Percentiles rank a stretch among this genome's conserved stretches.
Conservation (phyloP, 1,140 invertebrate genomes). For the Drosophila nigromelanica region DNA sequence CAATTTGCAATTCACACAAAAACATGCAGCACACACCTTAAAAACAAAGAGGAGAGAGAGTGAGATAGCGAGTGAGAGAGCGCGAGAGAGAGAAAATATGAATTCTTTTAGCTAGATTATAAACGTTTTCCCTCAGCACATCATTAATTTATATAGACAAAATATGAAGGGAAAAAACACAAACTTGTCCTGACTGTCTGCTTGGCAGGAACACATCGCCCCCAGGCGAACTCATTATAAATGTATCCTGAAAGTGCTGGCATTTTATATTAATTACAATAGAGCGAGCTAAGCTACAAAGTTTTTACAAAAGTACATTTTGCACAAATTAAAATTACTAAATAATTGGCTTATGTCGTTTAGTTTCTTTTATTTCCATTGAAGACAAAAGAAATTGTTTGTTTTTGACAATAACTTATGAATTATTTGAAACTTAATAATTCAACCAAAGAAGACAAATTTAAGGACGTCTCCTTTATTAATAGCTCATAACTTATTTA, state of each 20-base stretch:
- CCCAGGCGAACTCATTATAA: constrained; percentile 43
- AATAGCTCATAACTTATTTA: constrained; percentile 7
- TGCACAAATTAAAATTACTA: too few species aligned
- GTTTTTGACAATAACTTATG: too few species aligned
- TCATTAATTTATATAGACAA: constrained; percentile 65
- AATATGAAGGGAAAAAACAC: neutral
- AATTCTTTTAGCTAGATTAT: constrained; percentile 16
- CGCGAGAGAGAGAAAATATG: neutral
- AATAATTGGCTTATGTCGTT: neutral
- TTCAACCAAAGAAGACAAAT: too few species aligned
- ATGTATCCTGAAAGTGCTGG: constrained; percentile 44
- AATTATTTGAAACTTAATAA: too few species aligned
- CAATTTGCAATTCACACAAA: constrained; percentile 63
- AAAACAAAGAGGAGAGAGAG: neutral
- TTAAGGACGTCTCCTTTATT: too few species aligned
- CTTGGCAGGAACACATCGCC: constrained; percentile 14
- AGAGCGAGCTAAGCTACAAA: constrained; percentile 8
- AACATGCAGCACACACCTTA: constrained; percentile 8
- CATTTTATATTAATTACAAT: constrained; percentile 57
- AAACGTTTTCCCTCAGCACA: constrained; percentile 52
- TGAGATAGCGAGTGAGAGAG: neutral
- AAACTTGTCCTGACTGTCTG: constrained; percentile 8
- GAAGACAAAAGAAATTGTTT: too few species aligned
- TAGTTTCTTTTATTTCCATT: neutral
- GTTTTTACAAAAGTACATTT: neutral